Evolutionary conservation across 2,113 vertebrate genomes (phyloP).

Genomic region (Oryzias curvinotus): DNA sequence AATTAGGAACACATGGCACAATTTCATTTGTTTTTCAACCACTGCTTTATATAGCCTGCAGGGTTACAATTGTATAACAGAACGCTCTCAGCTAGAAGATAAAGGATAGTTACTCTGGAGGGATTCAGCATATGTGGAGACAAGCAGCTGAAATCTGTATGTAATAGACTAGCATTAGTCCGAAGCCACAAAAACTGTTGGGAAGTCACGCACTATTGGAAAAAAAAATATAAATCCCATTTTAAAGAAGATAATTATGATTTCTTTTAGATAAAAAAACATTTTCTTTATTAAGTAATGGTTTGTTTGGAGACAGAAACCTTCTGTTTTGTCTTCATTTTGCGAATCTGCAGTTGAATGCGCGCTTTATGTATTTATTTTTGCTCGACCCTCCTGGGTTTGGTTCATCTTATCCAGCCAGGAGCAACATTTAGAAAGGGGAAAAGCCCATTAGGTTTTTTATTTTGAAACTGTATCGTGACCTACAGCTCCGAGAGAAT

Average conservation of each 20-base stretch:
- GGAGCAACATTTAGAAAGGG: not conserved
- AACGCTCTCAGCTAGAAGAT: conserved; percentile 67
- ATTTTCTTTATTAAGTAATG: not conserved
- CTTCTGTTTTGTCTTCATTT: not conserved
- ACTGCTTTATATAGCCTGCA: conserved; percentile 67
- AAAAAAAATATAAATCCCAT: no score
- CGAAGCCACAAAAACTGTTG: conserved; percentile 48
- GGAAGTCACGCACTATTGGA: conserved; percentile 6
- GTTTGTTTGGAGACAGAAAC: not conserved
- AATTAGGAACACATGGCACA: conserved; percentile 73
- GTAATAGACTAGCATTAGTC: conserved; percentile 62
- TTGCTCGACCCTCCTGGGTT: not conserved
- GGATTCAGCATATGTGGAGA: conserved; percentile 69
- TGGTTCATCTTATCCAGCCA: not conserved
- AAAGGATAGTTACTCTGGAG: conserved; percentile 67
- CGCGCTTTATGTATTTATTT: no score
- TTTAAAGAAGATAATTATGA: conserved; percentile 18
- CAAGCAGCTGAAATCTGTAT: conserved; percentile 67
- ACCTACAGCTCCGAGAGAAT: conserved; percentile 15
- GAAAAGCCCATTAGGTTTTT: conserved; percentile 5
- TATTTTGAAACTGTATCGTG: conserved; percentile 24
- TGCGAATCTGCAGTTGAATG: no score
- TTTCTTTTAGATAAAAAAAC: not conserved
- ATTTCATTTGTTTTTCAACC: conserved; percentile 66
- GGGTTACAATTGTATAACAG: conserved; percentile 70